Evolutionary conservation across 2,113 vertebrate species (phyloP).

Genomic region (Thermophis baileyi): DNA sequence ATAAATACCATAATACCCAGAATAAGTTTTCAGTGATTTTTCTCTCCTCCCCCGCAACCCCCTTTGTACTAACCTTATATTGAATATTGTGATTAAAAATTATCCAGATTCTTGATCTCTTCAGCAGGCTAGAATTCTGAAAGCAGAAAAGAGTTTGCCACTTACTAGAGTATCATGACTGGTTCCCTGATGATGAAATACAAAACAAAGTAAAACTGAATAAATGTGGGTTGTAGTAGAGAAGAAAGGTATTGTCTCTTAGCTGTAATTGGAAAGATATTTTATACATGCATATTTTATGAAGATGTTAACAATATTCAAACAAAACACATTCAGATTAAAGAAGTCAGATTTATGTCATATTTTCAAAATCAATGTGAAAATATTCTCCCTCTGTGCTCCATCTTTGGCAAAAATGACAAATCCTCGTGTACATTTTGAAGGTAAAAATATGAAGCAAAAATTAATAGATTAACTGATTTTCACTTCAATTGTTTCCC

Average conservation of each 20-base stretch:
- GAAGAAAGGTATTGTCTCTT: neutral
- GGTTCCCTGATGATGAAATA: neutral
- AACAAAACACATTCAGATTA: neutral
- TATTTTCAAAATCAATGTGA: neutral
- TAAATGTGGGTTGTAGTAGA: neutral
- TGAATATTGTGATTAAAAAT: neutral
- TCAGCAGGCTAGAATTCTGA: neutral
- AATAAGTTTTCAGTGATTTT: neutral
- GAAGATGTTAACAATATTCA: neutral
- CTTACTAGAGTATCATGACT: neutral
- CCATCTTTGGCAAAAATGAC: slow-evolving; percentile 47
- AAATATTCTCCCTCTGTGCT: slow-evolving; percentile 46
- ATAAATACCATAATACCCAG: neutral
- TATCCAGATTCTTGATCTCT: neutral
- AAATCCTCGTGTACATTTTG: neutral
- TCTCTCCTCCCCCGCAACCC: neutral
- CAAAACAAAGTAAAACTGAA: neutral
- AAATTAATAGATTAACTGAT: neutral
- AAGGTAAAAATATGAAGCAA: neutral
- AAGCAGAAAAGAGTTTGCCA: neutral
- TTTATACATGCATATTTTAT: neutral
- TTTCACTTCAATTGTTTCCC: neutral
- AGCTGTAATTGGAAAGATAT: neutral
- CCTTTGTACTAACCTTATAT: neutral
- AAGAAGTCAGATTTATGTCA: neutral